Percentiles rank a stretch among this genome's conserved stretches.
Conservation (phyloP, 2,113 vertebrate species). For the Periophthalmus modestus region DNA sequence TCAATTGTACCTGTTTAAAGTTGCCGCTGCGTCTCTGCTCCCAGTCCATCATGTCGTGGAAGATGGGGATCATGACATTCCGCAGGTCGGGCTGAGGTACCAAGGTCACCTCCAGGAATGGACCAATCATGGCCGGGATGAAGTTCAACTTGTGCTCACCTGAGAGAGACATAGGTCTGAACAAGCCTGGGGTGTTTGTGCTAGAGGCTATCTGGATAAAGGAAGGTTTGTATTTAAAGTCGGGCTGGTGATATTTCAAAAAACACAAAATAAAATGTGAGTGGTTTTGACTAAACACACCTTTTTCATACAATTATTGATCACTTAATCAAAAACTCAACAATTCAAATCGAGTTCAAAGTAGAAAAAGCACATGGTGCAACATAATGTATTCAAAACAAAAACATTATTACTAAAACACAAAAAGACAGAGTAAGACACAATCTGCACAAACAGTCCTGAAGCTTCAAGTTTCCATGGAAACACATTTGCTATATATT, state of each 20-base stretch:
- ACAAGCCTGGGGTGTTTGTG: conserved; percentile 1
- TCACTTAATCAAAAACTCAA: not conserved
- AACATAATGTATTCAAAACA: not conserved
- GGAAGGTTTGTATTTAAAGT: not conserved
- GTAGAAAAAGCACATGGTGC: not conserved
- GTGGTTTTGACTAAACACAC: not conserved
- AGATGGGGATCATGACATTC: conserved; percentile 99
- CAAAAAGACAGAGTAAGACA: not conserved
- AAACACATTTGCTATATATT: conserved; percentile 18
- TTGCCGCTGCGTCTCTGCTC: conserved; percentile 95
- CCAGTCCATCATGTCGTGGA: conserved; percentile 99
- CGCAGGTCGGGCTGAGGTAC: conserved; percentile 96
- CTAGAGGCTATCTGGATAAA: conserved; percentile 15
- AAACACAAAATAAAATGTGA: not conserved
- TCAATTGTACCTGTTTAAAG: conserved; percentile 89
- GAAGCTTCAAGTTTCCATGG: conserved; percentile 38
- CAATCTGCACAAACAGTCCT: not conserved
- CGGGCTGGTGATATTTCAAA: not conserved
- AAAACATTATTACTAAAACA: conserved; percentile 12
- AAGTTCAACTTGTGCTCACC: conserved; percentile 98
- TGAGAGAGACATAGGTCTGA: conserved; percentile 53
- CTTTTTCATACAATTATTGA: not conserved
- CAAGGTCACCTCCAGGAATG: conserved; percentile 96
- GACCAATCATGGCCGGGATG: conserved; percentile 97
- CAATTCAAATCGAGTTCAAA: too few relatives aligned